Percentiles rank a stretch among this genome's conserved stretches.
Evolutionary conservation across 2,113 vertebrate species (phyloP).

Genomic region (Laticauda laticaudata): DNA sequence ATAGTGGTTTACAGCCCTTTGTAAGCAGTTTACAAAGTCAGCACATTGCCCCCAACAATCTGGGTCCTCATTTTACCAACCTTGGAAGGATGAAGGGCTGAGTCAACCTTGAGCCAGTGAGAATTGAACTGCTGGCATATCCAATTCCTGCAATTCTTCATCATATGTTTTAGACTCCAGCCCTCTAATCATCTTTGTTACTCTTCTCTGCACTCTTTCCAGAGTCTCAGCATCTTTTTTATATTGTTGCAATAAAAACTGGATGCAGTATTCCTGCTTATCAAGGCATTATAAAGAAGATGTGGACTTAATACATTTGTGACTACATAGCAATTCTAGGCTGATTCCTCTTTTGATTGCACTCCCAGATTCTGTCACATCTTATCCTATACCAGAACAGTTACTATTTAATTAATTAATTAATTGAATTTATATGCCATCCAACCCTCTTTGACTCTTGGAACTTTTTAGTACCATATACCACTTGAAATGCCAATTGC

Average conservation of each 20-base stretch:
- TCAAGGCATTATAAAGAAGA: neutral
- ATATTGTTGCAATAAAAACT: neutral
- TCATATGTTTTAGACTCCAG: neutral
- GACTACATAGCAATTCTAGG: neutral
- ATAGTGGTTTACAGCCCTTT: neutral
- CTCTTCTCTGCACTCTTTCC: neutral
- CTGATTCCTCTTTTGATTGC: neutral
- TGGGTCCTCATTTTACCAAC: neutral
- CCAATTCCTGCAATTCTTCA: neutral
- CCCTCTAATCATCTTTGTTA: neutral
- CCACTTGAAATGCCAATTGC: neutral
- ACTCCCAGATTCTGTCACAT: neutral
- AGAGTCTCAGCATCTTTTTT: neutral
- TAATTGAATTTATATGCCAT: neutral
- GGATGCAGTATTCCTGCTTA: neutral
- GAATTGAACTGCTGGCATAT: neutral
- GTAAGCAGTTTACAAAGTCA: neutral
- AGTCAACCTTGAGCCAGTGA: neutral
- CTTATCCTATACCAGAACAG: neutral
- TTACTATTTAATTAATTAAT: neutral
- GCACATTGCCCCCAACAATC: neutral
- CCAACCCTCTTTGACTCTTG: neutral
- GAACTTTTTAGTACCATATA: neutral
- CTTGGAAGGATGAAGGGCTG: neutral
- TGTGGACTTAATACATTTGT: neutral